These are phyloP conservation scores for Grus americana DNA, from an alignment of 2,113 vertebrate species.

Conservation along the genomic window DNA sequence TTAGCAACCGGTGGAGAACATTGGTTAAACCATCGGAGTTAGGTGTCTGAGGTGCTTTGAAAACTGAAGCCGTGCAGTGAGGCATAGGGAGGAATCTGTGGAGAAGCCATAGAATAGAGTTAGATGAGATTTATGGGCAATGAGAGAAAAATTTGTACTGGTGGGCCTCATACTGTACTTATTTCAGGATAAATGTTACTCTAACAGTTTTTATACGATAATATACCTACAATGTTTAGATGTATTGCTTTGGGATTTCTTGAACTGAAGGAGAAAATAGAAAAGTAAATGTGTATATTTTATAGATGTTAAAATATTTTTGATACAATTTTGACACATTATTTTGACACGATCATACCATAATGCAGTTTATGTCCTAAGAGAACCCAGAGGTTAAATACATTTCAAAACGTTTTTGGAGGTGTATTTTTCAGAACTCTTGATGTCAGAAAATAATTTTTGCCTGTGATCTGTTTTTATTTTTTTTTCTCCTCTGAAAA, in stretches of 20 bases:
- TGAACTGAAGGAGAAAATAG: conserved; percentile 1
- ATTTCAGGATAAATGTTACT: not conserved
- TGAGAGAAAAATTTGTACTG: not conserved
- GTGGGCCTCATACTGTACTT: not conserved
- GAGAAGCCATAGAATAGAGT: not conserved
- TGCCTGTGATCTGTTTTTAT: not conserved
- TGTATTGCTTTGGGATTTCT: conserved; percentile 17
- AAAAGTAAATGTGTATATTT: not conserved
- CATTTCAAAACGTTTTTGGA: not conserved
- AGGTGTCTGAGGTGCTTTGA: not conserved
- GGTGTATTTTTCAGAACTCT: not conserved
- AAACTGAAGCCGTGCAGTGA: not conserved
- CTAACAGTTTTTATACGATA: not conserved
- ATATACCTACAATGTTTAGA: not conserved
- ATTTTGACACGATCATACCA: not conserved
- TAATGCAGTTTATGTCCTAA: not conserved
- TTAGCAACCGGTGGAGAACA: not conserved
- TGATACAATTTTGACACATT: not conserved
- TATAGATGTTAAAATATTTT: not conserved
- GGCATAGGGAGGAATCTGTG: not conserved
- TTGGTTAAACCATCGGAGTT: not conserved
- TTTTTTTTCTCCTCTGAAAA: not conserved
- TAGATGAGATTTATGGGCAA: not conserved
- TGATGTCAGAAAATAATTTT: not conserved
- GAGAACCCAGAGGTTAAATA: not conserved